These are phyloP conservation scores for Phania funesta DNA, from an alignment of 2,888 invertebrate genomes.

Conservation along the genomic window DNA sequence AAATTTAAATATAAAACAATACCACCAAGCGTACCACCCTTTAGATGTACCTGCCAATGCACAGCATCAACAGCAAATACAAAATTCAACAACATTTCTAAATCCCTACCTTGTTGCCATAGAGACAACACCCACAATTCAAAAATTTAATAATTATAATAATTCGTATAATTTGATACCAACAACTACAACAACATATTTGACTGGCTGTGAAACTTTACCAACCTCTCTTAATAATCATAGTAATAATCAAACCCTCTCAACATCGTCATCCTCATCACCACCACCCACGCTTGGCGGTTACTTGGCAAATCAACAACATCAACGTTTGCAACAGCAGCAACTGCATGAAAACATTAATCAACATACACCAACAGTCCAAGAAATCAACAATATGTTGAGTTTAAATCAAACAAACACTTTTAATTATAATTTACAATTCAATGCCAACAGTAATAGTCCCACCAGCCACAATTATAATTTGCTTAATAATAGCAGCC, in stretches of 20 bases:
- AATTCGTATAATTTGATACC: slow-evolving; percentile 29
- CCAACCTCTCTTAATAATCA: slow-evolving; percentile 16
- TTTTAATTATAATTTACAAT: slow-evolving; percentile 64
- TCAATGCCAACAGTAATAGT: slow-evolving; percentile 59
- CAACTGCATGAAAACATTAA: slow-evolving; percentile 61
- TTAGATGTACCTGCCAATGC: slow-evolving; percentile 44
- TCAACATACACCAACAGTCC: slow-evolving; percentile 51
- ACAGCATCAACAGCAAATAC: slow-evolving; percentile 43
- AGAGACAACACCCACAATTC: slow-evolving; percentile 3
- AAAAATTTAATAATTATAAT: slow-evolving; percentile 30
- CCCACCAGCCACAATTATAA: slow-evolving; percentile 60
- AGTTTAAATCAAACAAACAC: slow-evolving; percentile 65
- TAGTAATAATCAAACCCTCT: not conserved
- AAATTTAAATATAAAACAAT: slow-evolving; percentile 66
- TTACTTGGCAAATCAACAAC: slow-evolving; percentile 63
- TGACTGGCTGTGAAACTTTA: slow-evolving; percentile 5
- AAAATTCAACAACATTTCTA: slow-evolving; percentile 24
- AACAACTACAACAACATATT: slow-evolving; percentile 19
- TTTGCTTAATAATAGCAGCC: slow-evolving; percentile 39
- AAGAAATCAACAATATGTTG: slow-evolving; percentile 62
- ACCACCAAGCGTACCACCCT: slow-evolving; percentile 68
- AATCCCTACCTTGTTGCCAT: slow-evolving; percentile 14
- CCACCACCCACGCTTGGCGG: slow-evolving; percentile 65
- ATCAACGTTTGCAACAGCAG: slow-evolving; percentile 58
- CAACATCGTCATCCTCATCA: not conserved